phyloP scores from a whole-genome alignment of 2,113 vertebrate species.

The Catagonus wagneri region DNA sequence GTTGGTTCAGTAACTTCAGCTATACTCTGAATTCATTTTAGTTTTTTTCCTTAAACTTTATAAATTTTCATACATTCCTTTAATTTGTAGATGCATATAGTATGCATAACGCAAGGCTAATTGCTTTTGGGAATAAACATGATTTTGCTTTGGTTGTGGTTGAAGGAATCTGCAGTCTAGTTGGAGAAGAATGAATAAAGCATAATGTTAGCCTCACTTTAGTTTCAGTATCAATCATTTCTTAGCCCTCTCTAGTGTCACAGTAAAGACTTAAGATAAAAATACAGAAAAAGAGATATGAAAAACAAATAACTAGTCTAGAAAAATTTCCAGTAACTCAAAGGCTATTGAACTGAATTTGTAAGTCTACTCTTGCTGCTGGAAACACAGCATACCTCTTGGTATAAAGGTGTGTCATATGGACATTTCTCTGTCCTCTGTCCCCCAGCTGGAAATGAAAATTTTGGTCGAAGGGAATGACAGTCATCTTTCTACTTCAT shows the following conservation, averaged over 20 bases:
- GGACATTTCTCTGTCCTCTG: not conserved
- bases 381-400: not conserved
- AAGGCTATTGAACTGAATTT: not conserved
- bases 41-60: not conserved
- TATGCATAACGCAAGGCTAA: not conserved
- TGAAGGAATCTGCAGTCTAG: not conserved
- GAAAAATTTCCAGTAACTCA: not conserved
- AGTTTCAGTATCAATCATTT: not conserved
- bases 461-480: not conserved
- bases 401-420: not conserved
- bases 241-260: not conserved
- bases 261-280: not conserved
- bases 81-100: not conserved
- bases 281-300: not conserved
- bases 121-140: not conserved
- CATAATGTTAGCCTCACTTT: no score
- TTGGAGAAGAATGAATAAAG: slow-evolving; percentile 25
- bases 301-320: not conserved
- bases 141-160: not conserved
- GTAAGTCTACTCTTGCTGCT: not conserved
- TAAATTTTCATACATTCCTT: not conserved
- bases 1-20: not conserved
- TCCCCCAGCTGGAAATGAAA: not conserved
- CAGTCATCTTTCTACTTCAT: not conserved
- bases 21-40: slow-evolving; percentile 46